Evolutionary conservation across 2,888 invertebrate genomes (phyloP).

Genomic region (Drosophila stalkeri): DNA sequence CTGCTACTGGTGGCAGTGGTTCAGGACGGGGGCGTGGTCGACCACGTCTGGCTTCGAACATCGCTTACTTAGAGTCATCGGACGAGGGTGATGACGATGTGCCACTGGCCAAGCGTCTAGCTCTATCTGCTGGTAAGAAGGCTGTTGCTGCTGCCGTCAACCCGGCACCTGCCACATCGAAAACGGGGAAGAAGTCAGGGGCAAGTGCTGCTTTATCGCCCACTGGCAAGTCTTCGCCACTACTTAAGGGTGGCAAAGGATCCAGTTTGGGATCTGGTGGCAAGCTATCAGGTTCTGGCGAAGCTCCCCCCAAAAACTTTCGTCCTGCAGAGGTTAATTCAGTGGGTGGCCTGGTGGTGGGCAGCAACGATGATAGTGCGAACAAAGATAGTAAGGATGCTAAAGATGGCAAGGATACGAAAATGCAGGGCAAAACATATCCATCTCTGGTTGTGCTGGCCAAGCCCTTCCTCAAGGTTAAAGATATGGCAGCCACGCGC

Average conservation of each 20-base stretch:
- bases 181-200: slow-evolving; percentile 48
- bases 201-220: slow-evolving; percentile 33
- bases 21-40: slow-evolving; percentile 66
- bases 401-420: slow-evolving; percentile 92
- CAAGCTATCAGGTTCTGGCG: slow-evolving; percentile 34
- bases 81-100: slow-evolving; percentile 85
- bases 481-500: slow-evolving; percentile 88
- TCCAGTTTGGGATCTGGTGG: slow-evolving; percentile 34
- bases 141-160: slow-evolving; percentile 36
- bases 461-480: slow-evolving; percentile 91
- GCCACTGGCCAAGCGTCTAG: slow-evolving; percentile 85
- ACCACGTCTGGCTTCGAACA: slow-evolving; percentile 74
- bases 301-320: slow-evolving; percentile 79
- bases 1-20: slow-evolving; percentile 47
- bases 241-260: slow-evolving; percentile 55
- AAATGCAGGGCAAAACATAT: slow-evolving; percentile 92
- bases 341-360: slow-evolving; percentile 90
- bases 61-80: slow-evolving; percentile 83
- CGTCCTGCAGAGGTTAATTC: slow-evolving; percentile 90
- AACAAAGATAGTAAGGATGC: slow-evolving; percentile 87
- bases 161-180: slow-evolving; percentile 19
- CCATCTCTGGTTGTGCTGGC: slow-evolving; percentile 94
- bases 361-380: slow-evolving; percentile 86
- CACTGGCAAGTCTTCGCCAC: slow-evolving; percentile 65
- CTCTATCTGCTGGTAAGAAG: slow-evolving; percentile 69